Base-by-base conservation (phyloP, 2,113 vertebrate genomes). In the Hymenochirus boettgeri region DNA sequence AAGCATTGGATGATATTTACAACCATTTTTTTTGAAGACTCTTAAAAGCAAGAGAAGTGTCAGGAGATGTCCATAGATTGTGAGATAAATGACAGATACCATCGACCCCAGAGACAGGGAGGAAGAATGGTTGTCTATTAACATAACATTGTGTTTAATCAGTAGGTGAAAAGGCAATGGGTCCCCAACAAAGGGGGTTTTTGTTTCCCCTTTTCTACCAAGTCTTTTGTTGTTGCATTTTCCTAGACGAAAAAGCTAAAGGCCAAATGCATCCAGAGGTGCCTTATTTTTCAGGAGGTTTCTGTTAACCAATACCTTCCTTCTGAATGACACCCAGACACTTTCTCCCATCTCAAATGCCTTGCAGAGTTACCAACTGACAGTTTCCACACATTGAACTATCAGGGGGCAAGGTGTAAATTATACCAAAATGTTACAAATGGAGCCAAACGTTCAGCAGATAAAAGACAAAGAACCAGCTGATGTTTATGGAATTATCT, bases 241-340 rank as follows among this genome's bases (percentile, higher is more conserved):
- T 63, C 37, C 61, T 45, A 63, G 61, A 55, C 51, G 11, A 19
- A 46, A 63, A 53, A 53, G 61, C 27, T 53, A 62, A 62, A 62
- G 61, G 61, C 48, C 48, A 62, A 62, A 62, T 15, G 51, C 29
- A 62, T 62, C 25, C 15, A 62, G 60, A 53, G 51, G n/a, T 17
- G n/a, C 19, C 27, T 39, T 8, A 21, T 62, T 62, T 48, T 62
- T 51, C 25, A 33, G 15, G 19, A 39, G 19, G 6, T 23, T 22
- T 48, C 46, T 48, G 7, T 48, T 19, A 48, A 21, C 46, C 4
- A 23, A 21, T 48, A 13, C 39, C 39, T 15, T 17, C 15, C 39
- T n/a, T 12, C 39, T 42, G 39, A 42, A 42, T 42, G 11, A 42
- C 5, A 15, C 13, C 13, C 39, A 42, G 39, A 15, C 39, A 42